phyloP scores from a whole-genome alignment of 1,140 invertebrate species.

The Cyclina sinensis region DNA sequence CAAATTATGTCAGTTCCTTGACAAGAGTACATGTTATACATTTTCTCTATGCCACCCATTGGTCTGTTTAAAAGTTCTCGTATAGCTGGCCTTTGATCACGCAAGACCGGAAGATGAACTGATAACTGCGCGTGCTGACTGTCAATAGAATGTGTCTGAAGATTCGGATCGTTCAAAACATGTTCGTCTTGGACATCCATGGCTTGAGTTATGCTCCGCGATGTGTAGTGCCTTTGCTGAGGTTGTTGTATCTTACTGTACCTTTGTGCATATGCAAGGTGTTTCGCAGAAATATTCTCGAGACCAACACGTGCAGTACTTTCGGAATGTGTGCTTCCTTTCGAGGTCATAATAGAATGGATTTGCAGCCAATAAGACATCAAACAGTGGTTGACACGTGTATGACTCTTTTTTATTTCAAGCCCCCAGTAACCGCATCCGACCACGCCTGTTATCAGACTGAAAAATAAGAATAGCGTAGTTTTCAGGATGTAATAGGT shows the following conservation, averaged over 20 bases:
- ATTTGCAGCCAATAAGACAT: neutral
- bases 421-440: neutral
- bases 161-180: neutral
- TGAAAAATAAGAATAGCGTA: neutral
- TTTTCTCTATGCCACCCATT: slow-evolving; percentile 49
- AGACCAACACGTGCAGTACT: neutral
- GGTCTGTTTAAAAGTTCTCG: slow-evolving; percentile 15
- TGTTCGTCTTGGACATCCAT: neutral
- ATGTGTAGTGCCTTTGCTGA: neutral
- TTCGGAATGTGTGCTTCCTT: neutral
- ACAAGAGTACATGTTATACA: slow-evolving; percentile 31
- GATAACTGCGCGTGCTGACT: neutral
- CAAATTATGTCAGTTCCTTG: slow-evolving; percentile 48
- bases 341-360: neutral
- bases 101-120: neutral
- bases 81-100: neutral
- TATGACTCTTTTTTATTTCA: neutral
- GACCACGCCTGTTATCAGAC: neutral
- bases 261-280: neutral
- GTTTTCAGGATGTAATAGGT: no score
- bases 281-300: neutral
- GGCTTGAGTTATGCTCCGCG: neutral
- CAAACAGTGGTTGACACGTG: neutral
- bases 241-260: neutral
- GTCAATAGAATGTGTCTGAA: neutral